phyloP scores from a whole-genome alignment of 2,797 vertebrate species.

The Pangasius djambal region DNA sequence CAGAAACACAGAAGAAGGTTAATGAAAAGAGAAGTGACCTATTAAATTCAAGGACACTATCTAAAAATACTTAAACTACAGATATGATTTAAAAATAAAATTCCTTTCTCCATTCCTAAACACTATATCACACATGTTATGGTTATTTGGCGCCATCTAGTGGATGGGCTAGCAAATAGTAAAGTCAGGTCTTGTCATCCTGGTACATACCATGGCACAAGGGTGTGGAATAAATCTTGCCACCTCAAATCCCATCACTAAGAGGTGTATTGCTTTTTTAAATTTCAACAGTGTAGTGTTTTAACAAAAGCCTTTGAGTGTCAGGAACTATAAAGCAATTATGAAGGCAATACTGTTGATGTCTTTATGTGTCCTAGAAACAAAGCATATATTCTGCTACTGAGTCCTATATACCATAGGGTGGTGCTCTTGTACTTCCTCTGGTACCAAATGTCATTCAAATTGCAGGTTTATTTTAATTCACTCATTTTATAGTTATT shows the following conservation, averaged over 20 bases:
- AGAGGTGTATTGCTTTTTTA: not conserved
- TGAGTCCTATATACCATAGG: not conserved
- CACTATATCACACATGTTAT: not conserved
- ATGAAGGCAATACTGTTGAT: too few relatives aligned
- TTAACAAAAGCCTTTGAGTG: not conserved
- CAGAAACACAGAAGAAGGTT: not conserved
- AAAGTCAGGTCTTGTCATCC: not conserved
- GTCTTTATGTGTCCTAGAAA: too few relatives aligned
- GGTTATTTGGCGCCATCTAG: conserved; percentile 14
- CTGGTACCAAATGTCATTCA: too few relatives aligned
- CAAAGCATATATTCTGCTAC: too few relatives aligned
- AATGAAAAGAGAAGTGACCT: not conserved
- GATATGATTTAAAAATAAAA: not conserved
- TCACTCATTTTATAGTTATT: not conserved
- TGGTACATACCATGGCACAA: not conserved
- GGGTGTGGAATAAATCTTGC: not conserved
- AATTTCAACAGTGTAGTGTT: not conserved
- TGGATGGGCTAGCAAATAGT: not conserved
- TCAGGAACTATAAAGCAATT: not conserved
- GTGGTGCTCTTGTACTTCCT: not conserved
- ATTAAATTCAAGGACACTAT: not conserved
- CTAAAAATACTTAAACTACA: not conserved
- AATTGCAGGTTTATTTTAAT: not conserved
- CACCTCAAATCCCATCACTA: not conserved
- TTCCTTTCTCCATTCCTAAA: not conserved